Percentiles rank a stretch among this genome's conserved stretches.
Evolutionary conservation across 2,113 vertebrate genomes (phyloP).

Genomic region (Sula dactylatra): DNA sequence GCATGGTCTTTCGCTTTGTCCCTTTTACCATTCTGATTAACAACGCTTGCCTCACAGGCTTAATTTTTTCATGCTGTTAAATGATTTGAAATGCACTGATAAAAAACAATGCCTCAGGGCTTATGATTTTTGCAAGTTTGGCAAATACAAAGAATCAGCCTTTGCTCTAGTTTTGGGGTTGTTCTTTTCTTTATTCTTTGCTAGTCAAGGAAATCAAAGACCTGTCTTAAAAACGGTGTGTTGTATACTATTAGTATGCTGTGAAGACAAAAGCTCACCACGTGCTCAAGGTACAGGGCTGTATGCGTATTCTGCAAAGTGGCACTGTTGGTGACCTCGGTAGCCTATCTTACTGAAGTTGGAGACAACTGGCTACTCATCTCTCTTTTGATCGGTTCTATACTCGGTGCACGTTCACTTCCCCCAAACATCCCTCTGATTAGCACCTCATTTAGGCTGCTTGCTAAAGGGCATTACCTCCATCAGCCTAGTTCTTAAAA

Average conservation of each 20-base stretch:
- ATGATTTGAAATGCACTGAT: slow-evolving; percentile 4
- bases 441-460: slow-evolving; percentile 48
- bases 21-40: not conserved
- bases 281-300: not conserved
- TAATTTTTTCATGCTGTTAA: not conserved
- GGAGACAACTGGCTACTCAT: not conserved
- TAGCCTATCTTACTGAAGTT: not conserved
- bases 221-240: not conserved
- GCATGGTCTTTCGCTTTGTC: not conserved
- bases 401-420: not conserved
- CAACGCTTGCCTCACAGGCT: not conserved
- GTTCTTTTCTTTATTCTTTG: not conserved
- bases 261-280: not conserved
- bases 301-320: not conserved
- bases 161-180: not conserved
- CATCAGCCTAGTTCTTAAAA: slow-evolving; percentile 76
- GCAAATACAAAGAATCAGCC: not conserved
- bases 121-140: not conserved
- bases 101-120: not conserved
- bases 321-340: not conserved
- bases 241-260: not conserved
- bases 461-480: slow-evolving; percentile 66
- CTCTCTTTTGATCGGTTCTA: not conserved
- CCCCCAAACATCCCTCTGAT: slow-evolving; percentile 36
- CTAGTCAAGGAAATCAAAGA: not conserved